Evolutionary conservation across 2,888 invertebrate genomes (phyloP).

Genomic region (Metellina segmentata): DNA sequence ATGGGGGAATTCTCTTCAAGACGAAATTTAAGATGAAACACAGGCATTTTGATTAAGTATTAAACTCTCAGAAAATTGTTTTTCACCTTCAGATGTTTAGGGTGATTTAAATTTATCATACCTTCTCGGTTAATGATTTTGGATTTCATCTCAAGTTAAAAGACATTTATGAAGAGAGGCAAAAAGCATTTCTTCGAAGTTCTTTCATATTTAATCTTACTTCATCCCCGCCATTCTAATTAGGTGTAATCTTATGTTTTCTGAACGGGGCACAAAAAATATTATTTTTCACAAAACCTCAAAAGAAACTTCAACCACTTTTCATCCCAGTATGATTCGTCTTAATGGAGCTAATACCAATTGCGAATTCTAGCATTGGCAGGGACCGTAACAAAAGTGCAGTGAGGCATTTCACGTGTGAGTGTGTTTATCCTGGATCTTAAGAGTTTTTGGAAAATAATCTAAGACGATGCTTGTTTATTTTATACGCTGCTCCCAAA

Average conservation of each 20-base stretch:
- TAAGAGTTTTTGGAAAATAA: too few species aligned
- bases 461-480: too few species aligned
- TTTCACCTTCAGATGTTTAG: conserved; percentile 49
- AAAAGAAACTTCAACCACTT: conserved; percentile 62
- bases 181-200: conserved; percentile 15
- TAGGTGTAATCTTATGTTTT: conserved; percentile 58
- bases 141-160: conserved; percentile 42
- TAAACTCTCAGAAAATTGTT: conserved; percentile 56
- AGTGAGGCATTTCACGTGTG: too few species aligned
- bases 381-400: not conserved
- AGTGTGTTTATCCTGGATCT: too few species aligned
- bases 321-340: conserved; percentile 40
- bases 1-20: conserved; percentile 15
- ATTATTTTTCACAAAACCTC: conserved; percentile 46
- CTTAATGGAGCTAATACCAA: conserved; percentile 61
- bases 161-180: conserved; percentile 21
- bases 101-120: conserved; percentile 66
- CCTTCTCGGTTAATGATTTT: conserved; percentile 58
- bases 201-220: conserved; percentile 65
- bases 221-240: conserved; percentile 61
- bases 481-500: too few species aligned
- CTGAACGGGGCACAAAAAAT: conserved; percentile 36
- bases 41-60: conserved; percentile 41
- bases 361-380: conserved; percentile 16
- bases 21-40: conserved; percentile 58